These are phyloP conservation scores for Paramuricea clavata DNA, from an alignment of 92 coral and sea anemone species.

Conservation along the genomic window DNA sequence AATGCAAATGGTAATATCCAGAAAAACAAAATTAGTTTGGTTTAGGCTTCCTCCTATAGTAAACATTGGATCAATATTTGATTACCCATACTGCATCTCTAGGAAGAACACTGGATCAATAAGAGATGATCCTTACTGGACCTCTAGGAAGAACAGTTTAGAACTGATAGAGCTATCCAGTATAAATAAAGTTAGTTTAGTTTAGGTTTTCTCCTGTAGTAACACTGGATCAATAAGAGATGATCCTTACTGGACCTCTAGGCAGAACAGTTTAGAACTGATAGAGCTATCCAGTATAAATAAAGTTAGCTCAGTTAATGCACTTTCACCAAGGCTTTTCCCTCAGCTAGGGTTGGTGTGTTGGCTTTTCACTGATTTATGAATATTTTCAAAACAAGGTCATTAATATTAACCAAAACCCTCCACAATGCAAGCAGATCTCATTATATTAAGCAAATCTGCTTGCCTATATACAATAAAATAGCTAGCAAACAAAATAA, in stretches of 20 bases:
- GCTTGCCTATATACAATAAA: neutral
- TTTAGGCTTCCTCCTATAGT: too few species aligned
- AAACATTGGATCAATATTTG: too few species aligned
- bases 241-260: neutral
- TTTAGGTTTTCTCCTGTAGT: neutral
- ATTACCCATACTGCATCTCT: too few species aligned
- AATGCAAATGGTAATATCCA: too few species aligned
- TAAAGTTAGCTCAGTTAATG: neutral
- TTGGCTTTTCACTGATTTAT: conserved; percentile 8
- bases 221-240: neutral
- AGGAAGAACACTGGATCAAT: too few species aligned
- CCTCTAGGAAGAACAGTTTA: too few species aligned
- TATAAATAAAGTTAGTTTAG: too few species aligned
- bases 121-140: too few species aligned
- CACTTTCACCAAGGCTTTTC: neutral
- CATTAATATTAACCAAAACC: too few species aligned
- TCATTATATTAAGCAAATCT: neutral
- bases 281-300: neutral
- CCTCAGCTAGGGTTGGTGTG: neutral
- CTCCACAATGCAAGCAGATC: neutral
- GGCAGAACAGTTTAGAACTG: neutral
- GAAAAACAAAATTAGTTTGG: neutral
- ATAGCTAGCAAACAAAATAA: neutral
- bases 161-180: too few species aligned
- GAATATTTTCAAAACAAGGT: neutral